A percentile compares a stretch with the other conserved stretches of the same genome.
These are phyloP conservation scores for Caenorhabditis afra DNA, from an alignment of 2,888 invertebrate species.

Conservation along the genomic window DNA sequence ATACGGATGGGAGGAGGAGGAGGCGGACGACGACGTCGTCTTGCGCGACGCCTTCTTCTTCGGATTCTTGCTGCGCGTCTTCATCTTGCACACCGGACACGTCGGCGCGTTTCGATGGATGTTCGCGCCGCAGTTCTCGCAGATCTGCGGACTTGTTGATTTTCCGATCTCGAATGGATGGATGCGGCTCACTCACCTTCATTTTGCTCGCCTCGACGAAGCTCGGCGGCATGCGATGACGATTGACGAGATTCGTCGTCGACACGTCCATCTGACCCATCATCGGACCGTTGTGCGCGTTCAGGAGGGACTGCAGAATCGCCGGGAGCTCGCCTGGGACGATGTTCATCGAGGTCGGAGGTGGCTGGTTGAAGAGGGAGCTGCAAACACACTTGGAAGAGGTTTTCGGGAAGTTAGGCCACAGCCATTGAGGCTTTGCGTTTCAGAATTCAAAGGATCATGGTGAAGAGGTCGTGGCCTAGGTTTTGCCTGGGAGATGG, in stretches of 20 bases:
- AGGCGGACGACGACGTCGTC: neutral
- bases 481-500: too few relatives aligned
- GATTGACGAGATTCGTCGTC: conserved; percentile 34
- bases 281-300: neutral
- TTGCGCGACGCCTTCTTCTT: conserved; percentile 40
- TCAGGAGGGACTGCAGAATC: conserved; percentile 30
- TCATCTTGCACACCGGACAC: conserved; percentile 89
- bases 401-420: too few relatives aligned
- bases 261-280: neutral
- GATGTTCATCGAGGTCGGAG: neutral
- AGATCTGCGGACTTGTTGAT: conserved; percentile 82
- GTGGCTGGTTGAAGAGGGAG: too few relatives aligned
- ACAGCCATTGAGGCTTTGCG: neutral
- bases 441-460: too few relatives aligned
- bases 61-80: conserved; percentile 66
- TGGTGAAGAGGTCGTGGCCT: too few relatives aligned
- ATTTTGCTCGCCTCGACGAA: conserved; percentile 57
- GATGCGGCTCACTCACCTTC: conserved; percentile 45
- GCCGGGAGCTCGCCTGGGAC: conserved; percentile 25
- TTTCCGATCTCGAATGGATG: too few relatives aligned
- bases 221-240: conserved; percentile 55
- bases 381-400: too few relatives aligned
- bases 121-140: conserved; percentile 82
- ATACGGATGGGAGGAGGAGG: too few relatives aligned
- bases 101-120: conserved; percentile 94